Percentiles rank a stretch among this genome's conserved stretches.
Conservation (phyloP, 2,888 invertebrate species). For the Zaprionus obscuricornis region DNA sequence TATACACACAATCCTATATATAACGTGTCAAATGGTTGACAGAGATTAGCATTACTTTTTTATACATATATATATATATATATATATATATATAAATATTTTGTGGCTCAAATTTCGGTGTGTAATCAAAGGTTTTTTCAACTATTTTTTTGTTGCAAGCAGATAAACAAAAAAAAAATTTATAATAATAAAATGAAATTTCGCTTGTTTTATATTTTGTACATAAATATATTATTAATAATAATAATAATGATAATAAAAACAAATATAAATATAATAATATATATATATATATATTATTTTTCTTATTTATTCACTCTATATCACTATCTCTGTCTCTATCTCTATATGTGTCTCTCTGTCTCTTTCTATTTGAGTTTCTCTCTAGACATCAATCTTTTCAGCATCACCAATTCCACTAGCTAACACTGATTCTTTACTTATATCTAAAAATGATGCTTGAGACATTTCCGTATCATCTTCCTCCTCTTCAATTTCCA, state of each 20-base stretch:
- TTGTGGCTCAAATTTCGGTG: conserved; percentile 34
- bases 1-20: too few relatives aligned
- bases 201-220: conserved; percentile 53
- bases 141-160: too few relatives aligned
- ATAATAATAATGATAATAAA: conserved; percentile 42
- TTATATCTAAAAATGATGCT: conserved; percentile 80
- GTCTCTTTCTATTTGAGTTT: too few relatives aligned
- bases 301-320: too few relatives aligned
- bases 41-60: too few relatives aligned
- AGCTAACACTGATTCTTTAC: conserved; percentile 79
- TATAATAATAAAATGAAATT: too few relatives aligned
- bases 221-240: conserved; percentile 56
- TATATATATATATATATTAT: not conserved
- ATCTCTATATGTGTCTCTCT: too few relatives aligned
- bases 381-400: conserved; percentile 21
- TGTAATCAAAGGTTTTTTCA: too few relatives aligned
- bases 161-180: too few relatives aligned
- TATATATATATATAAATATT: conserved; percentile 4
- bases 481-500: conserved; percentile 96
- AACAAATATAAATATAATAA: conserved; percentile 4
- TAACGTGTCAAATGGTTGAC: conserved; percentile 5
- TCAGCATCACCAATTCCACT: conserved; percentile 27
- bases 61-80: too few relatives aligned
- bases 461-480: conserved; percentile 88
- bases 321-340: too few relatives aligned